These are phyloP conservation scores for Acanthoscelides obtectus DNA, from an alignment of 2,888 invertebrate genomes.

Conservation along the genomic window DNA sequence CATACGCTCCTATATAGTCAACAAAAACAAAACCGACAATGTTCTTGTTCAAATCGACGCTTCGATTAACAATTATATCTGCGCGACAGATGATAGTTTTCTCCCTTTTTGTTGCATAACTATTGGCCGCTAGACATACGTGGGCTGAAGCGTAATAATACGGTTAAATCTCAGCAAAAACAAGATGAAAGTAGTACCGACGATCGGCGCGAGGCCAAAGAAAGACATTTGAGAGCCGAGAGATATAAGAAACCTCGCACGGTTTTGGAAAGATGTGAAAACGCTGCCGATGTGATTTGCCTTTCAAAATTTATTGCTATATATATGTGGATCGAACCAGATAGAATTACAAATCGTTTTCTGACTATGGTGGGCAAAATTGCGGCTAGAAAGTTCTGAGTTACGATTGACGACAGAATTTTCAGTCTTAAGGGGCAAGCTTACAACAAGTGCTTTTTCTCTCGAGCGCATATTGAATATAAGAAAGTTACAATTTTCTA, in stretches of 20 bases:
- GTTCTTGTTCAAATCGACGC: no score
- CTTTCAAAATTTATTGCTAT: background rate
- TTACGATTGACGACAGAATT: no score
- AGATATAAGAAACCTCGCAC: background rate
- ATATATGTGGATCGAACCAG: background rate
- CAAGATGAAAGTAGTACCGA: background rate
- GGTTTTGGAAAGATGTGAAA: background rate
- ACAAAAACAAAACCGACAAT: no score
- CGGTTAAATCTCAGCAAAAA: background rate
- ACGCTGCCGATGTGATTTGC: background rate
- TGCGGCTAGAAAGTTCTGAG: no score
- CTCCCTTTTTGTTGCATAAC: background rate
- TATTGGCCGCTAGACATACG: background rate
- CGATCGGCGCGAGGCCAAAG: background rate
- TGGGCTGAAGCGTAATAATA: background rate
- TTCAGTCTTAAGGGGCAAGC: no score
- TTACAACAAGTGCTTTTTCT: no score
- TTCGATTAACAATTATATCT: background rate
- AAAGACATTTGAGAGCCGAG: background rate
- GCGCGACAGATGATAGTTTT: background rate
- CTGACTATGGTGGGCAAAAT: no score
- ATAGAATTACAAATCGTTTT: no score
- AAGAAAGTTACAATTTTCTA: no score
- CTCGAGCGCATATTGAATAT: no score
- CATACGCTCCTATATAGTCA: no score